Percentiles rank a stretch among this genome's conserved stretches.
phyloP scores from a whole-genome alignment of 2,888 invertebrate species.

The Lycocerus yunnanus region DNA sequence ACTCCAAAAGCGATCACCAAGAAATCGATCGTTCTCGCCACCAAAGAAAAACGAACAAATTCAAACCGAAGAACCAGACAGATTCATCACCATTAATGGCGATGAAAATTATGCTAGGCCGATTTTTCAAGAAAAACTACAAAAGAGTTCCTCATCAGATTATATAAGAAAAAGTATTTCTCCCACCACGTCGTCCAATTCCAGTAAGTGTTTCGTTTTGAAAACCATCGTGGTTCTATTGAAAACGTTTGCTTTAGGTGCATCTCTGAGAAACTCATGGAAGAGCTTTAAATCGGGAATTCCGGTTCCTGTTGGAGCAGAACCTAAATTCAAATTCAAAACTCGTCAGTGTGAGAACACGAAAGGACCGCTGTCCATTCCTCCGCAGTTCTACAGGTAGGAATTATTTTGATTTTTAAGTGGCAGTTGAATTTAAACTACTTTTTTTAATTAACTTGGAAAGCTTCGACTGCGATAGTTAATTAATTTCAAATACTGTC shows the following conservation, averaged over 20 bases:
- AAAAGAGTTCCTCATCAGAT: conserved; percentile 52
- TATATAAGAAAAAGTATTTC: conserved; percentile 37
- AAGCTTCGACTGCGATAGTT: too few relatives aligned
- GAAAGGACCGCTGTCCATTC: conserved; percentile 23
- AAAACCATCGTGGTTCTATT: not conserved
- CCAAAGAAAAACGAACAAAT: conserved; percentile 32
- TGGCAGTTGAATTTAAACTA: too few relatives aligned
- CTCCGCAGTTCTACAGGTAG: conserved; percentile 21
- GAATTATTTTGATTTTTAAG: not conserved
- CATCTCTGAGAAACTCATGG: not conserved
- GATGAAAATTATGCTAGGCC: conserved; percentile 25
- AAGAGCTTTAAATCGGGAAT: conserved; percentile 51
- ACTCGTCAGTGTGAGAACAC: conserved; percentile 16
- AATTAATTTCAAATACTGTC: too few relatives aligned
- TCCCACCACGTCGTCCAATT: conserved; percentile 37
- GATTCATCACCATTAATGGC: conserved; percentile 16
- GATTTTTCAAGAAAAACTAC: conserved; percentile 30
- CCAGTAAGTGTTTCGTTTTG: conserved; percentile 21
- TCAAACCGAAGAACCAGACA: conserved; percentile 6
- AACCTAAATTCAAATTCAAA: conserved; percentile 36
- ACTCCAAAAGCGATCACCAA: conserved; percentile 16
- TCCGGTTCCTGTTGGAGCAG: conserved; percentile 49
- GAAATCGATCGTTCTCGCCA: conserved; percentile 53
- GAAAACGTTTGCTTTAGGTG: not conserved
- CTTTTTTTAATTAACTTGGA: too few relatives aligned